Conservation (phyloP, 2,113 vertebrate species). For the Stomatorhinus ivindoensis region DNA sequence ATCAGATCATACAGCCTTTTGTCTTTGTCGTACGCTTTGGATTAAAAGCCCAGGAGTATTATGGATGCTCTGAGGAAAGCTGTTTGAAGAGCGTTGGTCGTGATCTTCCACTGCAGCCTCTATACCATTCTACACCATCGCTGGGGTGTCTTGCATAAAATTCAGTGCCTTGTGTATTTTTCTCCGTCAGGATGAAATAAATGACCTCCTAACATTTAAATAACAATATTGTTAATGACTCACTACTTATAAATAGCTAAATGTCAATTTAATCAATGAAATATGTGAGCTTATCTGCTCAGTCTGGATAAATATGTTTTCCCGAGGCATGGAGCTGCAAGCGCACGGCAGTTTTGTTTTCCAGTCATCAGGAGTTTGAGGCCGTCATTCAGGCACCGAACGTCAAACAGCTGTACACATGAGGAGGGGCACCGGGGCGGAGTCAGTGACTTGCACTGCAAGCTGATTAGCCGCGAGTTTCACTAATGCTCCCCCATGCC, state of each 20-base stretch:
- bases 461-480: not conserved
- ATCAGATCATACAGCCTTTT: not conserved
- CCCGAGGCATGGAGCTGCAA: not conserved
- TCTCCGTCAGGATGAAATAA: not conserved
- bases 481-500: not conserved
- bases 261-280: not conserved
- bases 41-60: not conserved
- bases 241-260: not conserved
- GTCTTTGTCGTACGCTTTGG: not conserved
- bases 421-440: not conserved
- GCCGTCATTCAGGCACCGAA: not conserved
- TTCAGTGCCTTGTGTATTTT: not conserved
- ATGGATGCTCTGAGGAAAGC: not conserved
- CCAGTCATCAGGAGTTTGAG: not conserved
- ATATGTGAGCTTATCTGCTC: not conserved
- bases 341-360: not conserved
- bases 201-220: not conserved
- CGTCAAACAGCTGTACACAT: not conserved
- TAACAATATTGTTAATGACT: not conserved
- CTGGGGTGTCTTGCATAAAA: not conserved
- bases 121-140: not conserved
- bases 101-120: not conserved
- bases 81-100: not conserved
- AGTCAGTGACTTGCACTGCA: not conserved
- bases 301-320: not conserved